Base-by-base conservation (phyloP, 2,113 vertebrate species). In the Phycodurus eques region DNA sequence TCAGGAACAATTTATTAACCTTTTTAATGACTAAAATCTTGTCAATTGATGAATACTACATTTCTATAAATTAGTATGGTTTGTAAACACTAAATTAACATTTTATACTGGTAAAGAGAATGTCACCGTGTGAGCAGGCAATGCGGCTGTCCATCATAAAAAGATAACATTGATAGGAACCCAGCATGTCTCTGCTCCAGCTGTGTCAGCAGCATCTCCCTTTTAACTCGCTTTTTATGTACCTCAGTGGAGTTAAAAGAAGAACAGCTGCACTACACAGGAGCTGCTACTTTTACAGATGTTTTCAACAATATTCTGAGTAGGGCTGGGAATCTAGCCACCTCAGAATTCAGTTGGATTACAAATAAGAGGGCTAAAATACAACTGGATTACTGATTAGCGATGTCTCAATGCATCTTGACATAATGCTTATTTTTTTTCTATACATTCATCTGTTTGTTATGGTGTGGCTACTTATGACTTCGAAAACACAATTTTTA, bases 161-260 rank as follows among this genome's bases (percentile, higher is more conserved):
- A 66, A 14, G 43, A 47, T 66, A 46, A 66, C 63, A 66, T 46
- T 66, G 63, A 46, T 43, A 66, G n/a, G 42, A 66, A 66, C 20
- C 62, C 42, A 64, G 42, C 62, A 44, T 47, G 63, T 46, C 22
- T 46, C 20, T 22, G 22, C 22, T 46, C 63, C 63, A 66, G 63
- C 63, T 66, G 63, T 46, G 43, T 66, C 63, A 46, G 63, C 63
- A 66, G 13, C 63, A 15, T 66, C 17, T 66, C 62, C 5, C 42
- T 12, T n/a, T 22, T 5, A 31, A 14, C 59, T 5, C 5, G 13
- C 14, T 35, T 4, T 66, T 66, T 44, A n/a, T 44, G n/a, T 47
- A 43, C 63, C 44, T 47, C 63, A 66, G n/a, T 15, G 63, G 63
- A 66, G 43, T 19, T 27, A 43, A 65, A 65, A 46, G 42, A 66